These are phyloP conservation scores for Bruchidius siliquastri DNA, from an alignment of 2,888 invertebrate species.

Conservation along the genomic window DNA sequence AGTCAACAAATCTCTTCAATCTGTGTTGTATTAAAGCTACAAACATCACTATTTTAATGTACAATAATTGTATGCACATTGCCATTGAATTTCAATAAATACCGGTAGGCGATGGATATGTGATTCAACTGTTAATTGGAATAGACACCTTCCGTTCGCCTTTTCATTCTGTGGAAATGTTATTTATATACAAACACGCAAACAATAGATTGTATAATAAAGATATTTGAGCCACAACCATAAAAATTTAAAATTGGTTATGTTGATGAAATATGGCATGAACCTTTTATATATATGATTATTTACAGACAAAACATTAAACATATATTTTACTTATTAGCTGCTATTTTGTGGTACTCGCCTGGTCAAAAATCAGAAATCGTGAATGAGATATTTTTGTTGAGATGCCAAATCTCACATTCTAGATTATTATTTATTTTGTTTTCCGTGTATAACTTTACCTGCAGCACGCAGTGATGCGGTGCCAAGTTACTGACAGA, in stretches of 20 bases:
- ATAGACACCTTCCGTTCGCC: conserved; percentile 14
- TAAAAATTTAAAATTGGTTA: background rate
- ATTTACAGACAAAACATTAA: no score
- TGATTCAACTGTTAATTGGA: conserved; percentile 15
- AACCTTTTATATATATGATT: no score
- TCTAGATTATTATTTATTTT: background rate
- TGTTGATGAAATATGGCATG: background rate
- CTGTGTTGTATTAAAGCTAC: no score
- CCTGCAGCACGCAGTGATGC: background rate
- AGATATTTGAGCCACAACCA: background rate
- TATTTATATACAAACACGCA: background rate
- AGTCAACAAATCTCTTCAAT: background rate
- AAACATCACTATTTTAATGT: no score
- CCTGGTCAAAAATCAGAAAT: background rate
- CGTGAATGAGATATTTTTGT: background rate
- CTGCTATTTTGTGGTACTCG: no score
- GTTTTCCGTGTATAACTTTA: background rate
- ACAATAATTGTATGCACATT: background rate
- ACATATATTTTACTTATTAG: no score
- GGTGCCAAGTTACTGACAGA: background rate
- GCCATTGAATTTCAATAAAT: conserved; percentile 11
- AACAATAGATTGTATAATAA: background rate
- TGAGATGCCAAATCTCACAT: background rate
- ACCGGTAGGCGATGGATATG: conserved; percentile 13
- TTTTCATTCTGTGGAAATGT: conserved; percentile 3